phyloP scores from a whole-genome alignment of 2,888 invertebrate species.

The Acanthosepion pharaonis region DNA sequence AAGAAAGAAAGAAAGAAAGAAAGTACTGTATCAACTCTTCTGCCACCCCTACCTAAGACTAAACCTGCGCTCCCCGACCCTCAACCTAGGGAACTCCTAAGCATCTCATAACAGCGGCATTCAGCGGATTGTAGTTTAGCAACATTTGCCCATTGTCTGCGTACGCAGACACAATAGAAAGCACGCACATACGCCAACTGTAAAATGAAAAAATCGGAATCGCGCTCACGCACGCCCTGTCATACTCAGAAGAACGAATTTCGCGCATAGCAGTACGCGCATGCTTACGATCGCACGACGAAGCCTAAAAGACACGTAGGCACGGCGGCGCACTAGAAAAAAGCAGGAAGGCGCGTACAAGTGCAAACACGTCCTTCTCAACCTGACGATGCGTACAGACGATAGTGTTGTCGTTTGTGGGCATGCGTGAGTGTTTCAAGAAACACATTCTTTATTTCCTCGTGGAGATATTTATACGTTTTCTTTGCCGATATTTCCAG shows the following conservation, averaged over 20 bases:
- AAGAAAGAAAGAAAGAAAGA: too few relatives aligned
- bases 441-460: neutral
- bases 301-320: neutral
- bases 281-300: neutral
- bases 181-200: neutral
- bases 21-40: too few relatives aligned
- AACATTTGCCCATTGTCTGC: constrained; percentile 1
- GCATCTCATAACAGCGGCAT: neutral
- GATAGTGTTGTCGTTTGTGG: neutral
- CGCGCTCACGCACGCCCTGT: neutral
- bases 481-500: neutral
- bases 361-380: neutral
- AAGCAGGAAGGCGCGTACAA: neutral
- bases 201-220: neutral
- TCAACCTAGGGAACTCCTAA: neutral
- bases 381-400: neutral
- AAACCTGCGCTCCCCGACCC: neutral
- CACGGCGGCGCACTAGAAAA: neutral
- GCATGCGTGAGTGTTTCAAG: too few relatives aligned
- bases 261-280: neutral
- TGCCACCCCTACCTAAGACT: too few relatives aligned
- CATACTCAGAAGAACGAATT: neutral
- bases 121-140: neutral
- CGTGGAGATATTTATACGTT: neutral
- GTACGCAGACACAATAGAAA: neutral